Conservation (phyloP, 2,888 invertebrate species). For the Trichacis sp. region DNA sequence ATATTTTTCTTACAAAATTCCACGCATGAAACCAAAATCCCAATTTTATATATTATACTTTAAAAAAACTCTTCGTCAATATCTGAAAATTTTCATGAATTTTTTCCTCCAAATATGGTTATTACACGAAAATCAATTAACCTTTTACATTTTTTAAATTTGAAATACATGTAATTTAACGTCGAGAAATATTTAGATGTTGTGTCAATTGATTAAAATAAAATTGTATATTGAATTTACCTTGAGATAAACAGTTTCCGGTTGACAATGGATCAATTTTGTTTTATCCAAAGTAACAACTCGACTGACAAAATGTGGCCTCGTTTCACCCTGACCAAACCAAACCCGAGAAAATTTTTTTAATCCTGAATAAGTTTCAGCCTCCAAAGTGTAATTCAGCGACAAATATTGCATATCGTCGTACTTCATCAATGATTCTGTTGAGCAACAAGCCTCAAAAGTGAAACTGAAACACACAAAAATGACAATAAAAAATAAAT, state of each 20-base stretch:
- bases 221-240: no score
- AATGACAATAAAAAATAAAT: no score
- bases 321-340: conserved; percentile 74
- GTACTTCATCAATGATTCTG: conserved; percentile 74
- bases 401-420: conserved; percentile 69
- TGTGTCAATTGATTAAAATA: no score
- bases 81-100: no score
- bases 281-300: conserved; percentile 75
- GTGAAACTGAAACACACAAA: conserved; percentile 79
- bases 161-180: no score
- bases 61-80: no score
- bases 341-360: conserved; percentile 86
- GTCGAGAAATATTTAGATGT: no score
- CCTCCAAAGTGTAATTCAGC: conserved; percentile 83
- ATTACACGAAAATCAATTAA: no score
- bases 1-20: no score
- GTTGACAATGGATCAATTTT: conserved; percentile 75
- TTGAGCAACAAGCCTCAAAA: conserved; percentile 86
- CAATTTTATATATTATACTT: no score
- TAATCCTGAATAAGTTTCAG: conserved; percentile 81
- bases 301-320: conserved; percentile 74
- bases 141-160: no score
- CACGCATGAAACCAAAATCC: neutral
- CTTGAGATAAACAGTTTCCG: conserved; percentile 86
- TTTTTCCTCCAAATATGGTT: no score